Evolutionary conservation across 2,797 vertebrate genomes (phyloP).

Genomic region (Macroramphosus scolopax): DNA sequence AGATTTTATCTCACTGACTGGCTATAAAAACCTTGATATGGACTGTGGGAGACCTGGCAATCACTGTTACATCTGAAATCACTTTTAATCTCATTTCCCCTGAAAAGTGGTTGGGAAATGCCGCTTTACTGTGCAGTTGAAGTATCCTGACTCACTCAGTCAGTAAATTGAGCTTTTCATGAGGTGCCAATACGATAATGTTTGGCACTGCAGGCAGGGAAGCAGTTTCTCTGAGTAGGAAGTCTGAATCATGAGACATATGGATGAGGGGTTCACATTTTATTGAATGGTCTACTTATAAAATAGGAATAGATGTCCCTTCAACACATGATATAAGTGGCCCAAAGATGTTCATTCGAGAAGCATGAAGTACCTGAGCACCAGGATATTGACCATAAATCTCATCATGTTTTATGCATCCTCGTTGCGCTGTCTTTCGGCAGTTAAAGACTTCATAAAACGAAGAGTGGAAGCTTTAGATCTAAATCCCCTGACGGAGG

Average conservation of each 20-base stretch:
- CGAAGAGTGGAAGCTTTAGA: constrained; percentile 29
- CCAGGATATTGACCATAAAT: constrained; percentile 21
- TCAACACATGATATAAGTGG: too few species aligned
- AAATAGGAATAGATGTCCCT: too few species aligned
- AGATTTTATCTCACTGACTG: constrained; percentile 31
- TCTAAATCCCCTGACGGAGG: constrained; percentile 23
- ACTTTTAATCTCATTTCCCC: constrained; percentile 54
- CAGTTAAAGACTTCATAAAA: constrained; percentile 34
- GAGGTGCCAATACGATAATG: constrained; percentile 46
- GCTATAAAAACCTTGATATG: constrained; percentile 23
- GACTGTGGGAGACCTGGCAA: constrained; percentile 46
- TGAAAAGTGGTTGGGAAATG: constrained; percentile 55
- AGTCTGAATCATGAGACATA: too few species aligned
- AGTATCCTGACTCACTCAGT: constrained; percentile 13
- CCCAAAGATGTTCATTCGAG: neutral
- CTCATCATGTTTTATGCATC: constrained; percentile 27
- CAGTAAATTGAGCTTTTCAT: constrained; percentile 45
- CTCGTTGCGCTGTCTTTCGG: constrained; percentile 16
- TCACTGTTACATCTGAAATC: constrained; percentile 53
- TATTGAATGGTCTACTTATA: too few species aligned
- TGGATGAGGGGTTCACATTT: too few species aligned
- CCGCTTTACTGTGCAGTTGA: constrained; percentile 15
- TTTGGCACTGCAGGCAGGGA: constrained; percentile 24
- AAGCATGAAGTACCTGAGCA: constrained; percentile 9
- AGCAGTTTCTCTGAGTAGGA: neutral